These are phyloP conservation scores for Hydrotaea cyrtoneurina DNA, from an alignment of 2,888 invertebrate genomes.

Conservation along the genomic window DNA sequence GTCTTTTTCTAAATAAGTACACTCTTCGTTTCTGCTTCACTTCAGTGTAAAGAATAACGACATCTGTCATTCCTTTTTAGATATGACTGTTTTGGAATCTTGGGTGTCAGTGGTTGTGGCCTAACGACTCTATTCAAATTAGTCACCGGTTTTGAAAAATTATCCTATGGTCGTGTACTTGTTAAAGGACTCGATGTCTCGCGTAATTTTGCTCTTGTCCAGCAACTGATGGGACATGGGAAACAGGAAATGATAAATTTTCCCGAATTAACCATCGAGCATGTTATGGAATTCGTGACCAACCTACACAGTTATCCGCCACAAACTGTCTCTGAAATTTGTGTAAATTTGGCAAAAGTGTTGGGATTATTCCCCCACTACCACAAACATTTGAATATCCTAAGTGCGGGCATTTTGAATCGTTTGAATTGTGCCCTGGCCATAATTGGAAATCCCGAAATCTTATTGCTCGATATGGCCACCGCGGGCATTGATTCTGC, in stretches of 20 bases:
- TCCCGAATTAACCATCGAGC: neutral
- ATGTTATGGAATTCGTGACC: conserved; percentile 6
- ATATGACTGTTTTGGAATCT: conserved; percentile 8
- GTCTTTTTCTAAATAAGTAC: conserved; percentile 10
- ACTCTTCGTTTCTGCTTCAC: neutral
- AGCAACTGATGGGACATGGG: neutral
- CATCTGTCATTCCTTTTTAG: neutral
- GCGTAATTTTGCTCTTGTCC: neutral
- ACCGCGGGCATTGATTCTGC: conserved; percentile 3
- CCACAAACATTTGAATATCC: neutral
- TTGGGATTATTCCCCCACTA: conserved; percentile 10
- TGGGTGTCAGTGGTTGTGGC: conserved; percentile 9
- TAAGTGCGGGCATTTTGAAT: neutral
- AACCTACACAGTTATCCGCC: neutral
- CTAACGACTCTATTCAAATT: neutral
- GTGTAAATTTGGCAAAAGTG: conserved; percentile 17
- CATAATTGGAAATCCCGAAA: conserved; percentile 2
- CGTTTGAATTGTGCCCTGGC: conserved; percentile 16
- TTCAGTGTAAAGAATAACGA: neutral
- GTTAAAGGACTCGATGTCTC: conserved; percentile 1
- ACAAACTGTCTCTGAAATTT: neutral
- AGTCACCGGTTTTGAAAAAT: neutral
- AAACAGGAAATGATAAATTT: conserved; percentile 4
- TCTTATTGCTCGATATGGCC: neutral
- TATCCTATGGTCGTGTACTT: conserved; percentile 12